phyloP scores from a whole-genome alignment of 2,113 vertebrate species.

The Urocynchramus pylzowi region DNA sequence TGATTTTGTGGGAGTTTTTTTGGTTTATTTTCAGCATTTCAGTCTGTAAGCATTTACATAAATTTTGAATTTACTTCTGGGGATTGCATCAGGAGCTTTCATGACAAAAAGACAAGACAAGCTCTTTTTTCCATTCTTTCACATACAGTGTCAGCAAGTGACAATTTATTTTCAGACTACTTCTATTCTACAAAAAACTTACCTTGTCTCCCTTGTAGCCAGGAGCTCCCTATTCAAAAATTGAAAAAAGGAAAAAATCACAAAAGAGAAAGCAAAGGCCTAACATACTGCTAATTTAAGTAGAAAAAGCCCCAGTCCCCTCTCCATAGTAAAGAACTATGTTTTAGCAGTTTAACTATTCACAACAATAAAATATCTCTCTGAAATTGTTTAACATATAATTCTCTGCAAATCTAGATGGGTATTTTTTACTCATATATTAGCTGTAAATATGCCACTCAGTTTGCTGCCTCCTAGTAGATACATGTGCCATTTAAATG shows the following conservation, averaged over 20 bases:
- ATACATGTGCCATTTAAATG: background rate
- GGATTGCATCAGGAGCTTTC: background rate
- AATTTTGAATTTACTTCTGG: background rate
- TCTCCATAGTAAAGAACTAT: background rate
- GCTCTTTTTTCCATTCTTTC: background rate
- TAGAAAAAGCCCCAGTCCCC: background rate
- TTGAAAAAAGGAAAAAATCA: background rate
- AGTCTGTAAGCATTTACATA: background rate
- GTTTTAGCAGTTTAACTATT: background rate
- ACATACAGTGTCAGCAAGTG: background rate
- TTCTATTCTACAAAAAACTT: constrained; percentile 4
- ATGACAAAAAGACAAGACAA: background rate
- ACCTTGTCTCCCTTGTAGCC: constrained; percentile 88
- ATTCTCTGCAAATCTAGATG: background rate
- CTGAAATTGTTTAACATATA: background rate
- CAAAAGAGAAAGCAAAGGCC: background rate
- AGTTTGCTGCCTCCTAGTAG: background rate
- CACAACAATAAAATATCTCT: background rate
- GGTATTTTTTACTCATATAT: background rate
- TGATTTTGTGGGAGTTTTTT: background rate
- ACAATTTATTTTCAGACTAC: background rate
- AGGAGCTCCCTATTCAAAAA: constrained; percentile 73
- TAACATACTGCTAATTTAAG: background rate
- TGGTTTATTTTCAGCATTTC: background rate
- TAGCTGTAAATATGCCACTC: background rate